Base-by-base conservation (phyloP, 2,797 vertebrate genomes). In the Nyctibius grandis region DNA sequence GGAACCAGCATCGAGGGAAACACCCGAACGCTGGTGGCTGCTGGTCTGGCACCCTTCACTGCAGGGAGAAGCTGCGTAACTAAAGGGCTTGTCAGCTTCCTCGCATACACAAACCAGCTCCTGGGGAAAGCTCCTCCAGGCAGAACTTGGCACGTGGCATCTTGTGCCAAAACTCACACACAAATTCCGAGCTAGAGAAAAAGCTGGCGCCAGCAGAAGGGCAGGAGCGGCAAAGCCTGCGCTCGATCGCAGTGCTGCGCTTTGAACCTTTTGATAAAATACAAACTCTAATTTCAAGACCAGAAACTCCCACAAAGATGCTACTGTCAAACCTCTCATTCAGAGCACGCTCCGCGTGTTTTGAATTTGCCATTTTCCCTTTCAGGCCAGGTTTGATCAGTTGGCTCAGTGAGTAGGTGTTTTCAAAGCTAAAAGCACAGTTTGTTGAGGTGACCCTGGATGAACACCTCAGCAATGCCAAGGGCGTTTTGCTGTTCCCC, bases 61-160 rank as follows among this genome's bases (percentile, higher is more conserved):
- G 3, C 5, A 4, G 19, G 19, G 34, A 57, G 26, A 40, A 57
- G 68, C 50, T 59, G 33, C 0, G 0, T 44, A 44, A 48, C 40
- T 28, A 48, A 83, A 42, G 21, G 36, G 48, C 6, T 8, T 26
- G 15, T 50, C 45, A 40, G 57, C 34, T 42, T 69, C 74, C 33
- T 22, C 2, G 1, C 6, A 2, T 60, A 40, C 54, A 65, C 47
- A 42, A n/a, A 42, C 48, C 26, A 9, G 3, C 22, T 67, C 9
- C 6, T 26, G 9, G 44, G 54, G 12, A 34, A 80, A 61, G 36
- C n/a, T 44, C 4, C 38, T 61, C 11, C 19, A 47, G 15, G 38
- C 29, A 50, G 38, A 74, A 59, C 2, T 0, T 16, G 26, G 60
- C n/a, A 44, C 0, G 0, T 29, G 34, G 26, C n/a, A 36, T 5